These are phyloP conservation scores for Cololabis saira DNA, from an alignment of 2,113 vertebrate genomes.

Conservation along the genomic window DNA sequence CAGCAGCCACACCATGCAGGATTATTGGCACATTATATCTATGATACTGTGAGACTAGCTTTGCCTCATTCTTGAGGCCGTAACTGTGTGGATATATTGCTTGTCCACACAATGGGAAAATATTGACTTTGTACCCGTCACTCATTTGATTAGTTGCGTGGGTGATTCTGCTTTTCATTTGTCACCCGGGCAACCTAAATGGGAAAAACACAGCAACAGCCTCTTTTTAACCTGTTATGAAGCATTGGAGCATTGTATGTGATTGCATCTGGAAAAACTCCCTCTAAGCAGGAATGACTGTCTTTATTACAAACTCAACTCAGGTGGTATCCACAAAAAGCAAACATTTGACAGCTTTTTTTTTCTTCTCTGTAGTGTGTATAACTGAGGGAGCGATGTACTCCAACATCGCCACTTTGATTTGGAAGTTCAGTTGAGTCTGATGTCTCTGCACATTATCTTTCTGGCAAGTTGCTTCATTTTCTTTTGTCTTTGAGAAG, in stretches of 20 bases:
- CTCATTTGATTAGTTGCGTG: slow-evolving; percentile 73
- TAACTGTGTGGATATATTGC: slow-evolving; percentile 64
- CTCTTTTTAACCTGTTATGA: slow-evolving; percentile 49
- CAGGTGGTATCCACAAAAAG: slow-evolving; percentile 59
- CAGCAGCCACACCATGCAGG: slow-evolving; percentile 45
- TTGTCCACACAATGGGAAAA: slow-evolving; percentile 76
- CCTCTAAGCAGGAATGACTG: slow-evolving; percentile 57
- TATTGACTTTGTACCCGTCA: slow-evolving; percentile 78
- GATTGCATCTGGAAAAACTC: slow-evolving; percentile 70
- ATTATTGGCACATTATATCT: slow-evolving; percentile 68
- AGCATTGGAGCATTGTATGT: slow-evolving; percentile 49
- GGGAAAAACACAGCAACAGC: slow-evolving; percentile 45
- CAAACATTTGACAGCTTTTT: slow-evolving; percentile 66
- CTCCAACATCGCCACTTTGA: slow-evolving; percentile 66
- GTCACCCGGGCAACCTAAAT: slow-evolving; percentile 67
- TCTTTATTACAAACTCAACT: slow-evolving; percentile 69
- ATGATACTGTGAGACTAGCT: slow-evolving; percentile 40
- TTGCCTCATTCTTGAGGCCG: slow-evolving; percentile 47
- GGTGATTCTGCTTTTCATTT: slow-evolving; percentile 73
- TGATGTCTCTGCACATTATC: slow-evolving; percentile 56
- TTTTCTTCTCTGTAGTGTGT: slow-evolving; percentile 60
- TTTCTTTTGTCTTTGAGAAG: slow-evolving; percentile 58
- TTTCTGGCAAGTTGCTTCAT: slow-evolving; percentile 45
- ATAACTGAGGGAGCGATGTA: slow-evolving; percentile 64
- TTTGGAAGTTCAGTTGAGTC: slow-evolving; percentile 57